phyloP scores from a whole-genome alignment of 2,113 vertebrate species.

The Centropristis striata region DNA sequence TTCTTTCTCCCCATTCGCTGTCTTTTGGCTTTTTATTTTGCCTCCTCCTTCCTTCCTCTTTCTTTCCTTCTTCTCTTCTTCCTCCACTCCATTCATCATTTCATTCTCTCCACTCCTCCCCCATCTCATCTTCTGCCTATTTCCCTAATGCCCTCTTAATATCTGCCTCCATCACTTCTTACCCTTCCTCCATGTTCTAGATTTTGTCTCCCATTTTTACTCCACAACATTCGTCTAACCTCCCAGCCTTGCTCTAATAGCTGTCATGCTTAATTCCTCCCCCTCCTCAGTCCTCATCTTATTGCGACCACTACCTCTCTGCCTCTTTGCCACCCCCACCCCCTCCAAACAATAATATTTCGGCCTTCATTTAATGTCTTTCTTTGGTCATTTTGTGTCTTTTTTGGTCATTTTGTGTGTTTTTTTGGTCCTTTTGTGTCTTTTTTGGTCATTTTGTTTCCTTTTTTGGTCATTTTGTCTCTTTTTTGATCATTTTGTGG shows the following conservation, averaged over 20 bases:
- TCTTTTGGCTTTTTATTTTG: slow-evolving; percentile 23
- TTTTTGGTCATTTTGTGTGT: too few relatives aligned
- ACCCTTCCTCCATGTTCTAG: slow-evolving; percentile 46
- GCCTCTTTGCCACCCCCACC: not conserved
- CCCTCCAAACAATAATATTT: too few relatives aligned
- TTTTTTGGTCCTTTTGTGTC: too few relatives aligned
- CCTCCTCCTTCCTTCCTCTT: slow-evolving; percentile 30
- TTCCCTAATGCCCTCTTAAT: slow-evolving; percentile 64
- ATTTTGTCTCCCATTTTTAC: slow-evolving; percentile 44
- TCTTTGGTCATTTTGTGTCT: too few relatives aligned
- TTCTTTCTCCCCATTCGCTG: slow-evolving; percentile 3
- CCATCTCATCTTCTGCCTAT: slow-evolving; percentile 54
- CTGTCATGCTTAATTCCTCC: slow-evolving; percentile 44
- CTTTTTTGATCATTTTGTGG: too few relatives aligned
- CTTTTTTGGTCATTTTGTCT: too few relatives aligned
- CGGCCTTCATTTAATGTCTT: too few relatives aligned
- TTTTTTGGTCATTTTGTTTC: too few relatives aligned
- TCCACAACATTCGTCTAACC: slow-evolving; percentile 35
- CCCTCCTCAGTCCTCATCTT: slow-evolving; percentile 32
- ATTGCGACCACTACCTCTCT: slow-evolving; percentile 23
- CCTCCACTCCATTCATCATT: slow-evolving; percentile 18
- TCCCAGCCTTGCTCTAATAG: slow-evolving; percentile 34
- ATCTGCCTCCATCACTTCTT: slow-evolving; percentile 45
- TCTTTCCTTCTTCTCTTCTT: slow-evolving; percentile 17
- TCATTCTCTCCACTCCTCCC: slow-evolving; percentile 30